Evolutionary conservation across 2,888 invertebrate species (phyloP).

Genomic region (Agriopis marginaria): DNA sequence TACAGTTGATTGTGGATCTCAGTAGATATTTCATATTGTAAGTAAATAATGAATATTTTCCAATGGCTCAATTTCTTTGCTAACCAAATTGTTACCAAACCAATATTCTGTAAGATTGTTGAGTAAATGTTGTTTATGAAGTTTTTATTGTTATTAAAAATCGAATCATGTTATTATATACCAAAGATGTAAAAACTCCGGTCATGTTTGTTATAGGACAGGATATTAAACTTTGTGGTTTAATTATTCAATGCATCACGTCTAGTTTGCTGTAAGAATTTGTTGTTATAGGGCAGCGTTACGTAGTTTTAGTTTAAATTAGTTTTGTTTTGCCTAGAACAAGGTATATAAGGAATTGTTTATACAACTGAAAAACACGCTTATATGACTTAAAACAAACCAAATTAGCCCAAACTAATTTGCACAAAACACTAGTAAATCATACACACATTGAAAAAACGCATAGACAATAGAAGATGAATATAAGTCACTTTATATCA

Average conservation of each 20-base stretch:
- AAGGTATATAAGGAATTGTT: too few species aligned
- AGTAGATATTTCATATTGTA: slow-evolving; percentile 75
- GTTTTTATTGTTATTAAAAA: slow-evolving; percentile 26
- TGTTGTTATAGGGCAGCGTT: slow-evolving; percentile 19
- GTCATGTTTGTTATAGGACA: slow-evolving; percentile 6
- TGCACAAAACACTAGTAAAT: too few species aligned
- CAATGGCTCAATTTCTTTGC: slow-evolving; percentile 69
- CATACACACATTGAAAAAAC: too few species aligned
- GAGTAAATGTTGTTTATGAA: slow-evolving; percentile 53
- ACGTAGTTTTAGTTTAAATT: slow-evolving; percentile 23
- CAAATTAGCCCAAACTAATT: too few species aligned
- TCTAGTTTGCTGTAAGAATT: not conserved
- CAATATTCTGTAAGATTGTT: slow-evolving; percentile 77
- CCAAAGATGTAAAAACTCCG: slow-evolving; percentile 39
- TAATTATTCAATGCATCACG: not conserved
- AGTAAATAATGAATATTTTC: slow-evolving; percentile 70
- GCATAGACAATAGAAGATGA: too few species aligned
- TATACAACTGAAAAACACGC: too few species aligned
- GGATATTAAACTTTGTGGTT: too few species aligned
- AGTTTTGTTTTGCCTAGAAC: slow-evolving; percentile 15
- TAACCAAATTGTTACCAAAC: slow-evolving; percentile 57
- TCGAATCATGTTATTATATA: slow-evolving; percentile 35
- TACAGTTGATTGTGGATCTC: slow-evolving; percentile 85
- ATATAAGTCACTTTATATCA: too few species aligned
- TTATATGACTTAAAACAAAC: too few species aligned